Percentiles rank a stretch among this genome's conserved stretches.
These are phyloP conservation scores for Psilopsiagon aurifrons DNA, from an alignment of 2,113 vertebrate genomes.

Conservation along the genomic window DNA sequence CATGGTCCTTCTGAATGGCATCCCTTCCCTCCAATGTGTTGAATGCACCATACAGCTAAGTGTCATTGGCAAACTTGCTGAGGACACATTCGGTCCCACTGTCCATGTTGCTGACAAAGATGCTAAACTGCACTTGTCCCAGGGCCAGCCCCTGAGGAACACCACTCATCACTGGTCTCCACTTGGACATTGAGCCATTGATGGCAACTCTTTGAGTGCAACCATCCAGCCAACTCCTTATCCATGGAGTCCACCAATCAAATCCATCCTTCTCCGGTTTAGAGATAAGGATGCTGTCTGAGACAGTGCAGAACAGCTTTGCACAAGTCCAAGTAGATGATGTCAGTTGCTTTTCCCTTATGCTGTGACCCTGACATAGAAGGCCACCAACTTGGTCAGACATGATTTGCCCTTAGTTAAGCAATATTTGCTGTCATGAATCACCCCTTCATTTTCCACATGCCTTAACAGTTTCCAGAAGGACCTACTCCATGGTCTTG, in stretches of 20 bases:
- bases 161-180: background rate
- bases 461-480: background rate
- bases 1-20: background rate
- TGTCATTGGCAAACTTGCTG: background rate
- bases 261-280: background rate
- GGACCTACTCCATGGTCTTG: background rate
- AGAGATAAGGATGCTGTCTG: background rate
- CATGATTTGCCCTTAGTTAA: background rate
- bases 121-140: background rate
- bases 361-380: background rate
- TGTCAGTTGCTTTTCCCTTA: background rate
- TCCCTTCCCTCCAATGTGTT: background rate
- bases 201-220: background rate
- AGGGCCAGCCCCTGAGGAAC: background rate
- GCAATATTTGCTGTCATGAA: background rate
- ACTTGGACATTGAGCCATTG: background rate
- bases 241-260: background rate
- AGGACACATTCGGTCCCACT: background rate
- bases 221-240: background rate
- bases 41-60: background rate
- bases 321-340: background rate
- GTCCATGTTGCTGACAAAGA: background rate
- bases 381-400: background rate
- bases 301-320: background rate
- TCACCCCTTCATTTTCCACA: background rate